phyloP scores from a whole-genome alignment of 2,113 vertebrate species.

The Polypterus senegalus region DNA sequence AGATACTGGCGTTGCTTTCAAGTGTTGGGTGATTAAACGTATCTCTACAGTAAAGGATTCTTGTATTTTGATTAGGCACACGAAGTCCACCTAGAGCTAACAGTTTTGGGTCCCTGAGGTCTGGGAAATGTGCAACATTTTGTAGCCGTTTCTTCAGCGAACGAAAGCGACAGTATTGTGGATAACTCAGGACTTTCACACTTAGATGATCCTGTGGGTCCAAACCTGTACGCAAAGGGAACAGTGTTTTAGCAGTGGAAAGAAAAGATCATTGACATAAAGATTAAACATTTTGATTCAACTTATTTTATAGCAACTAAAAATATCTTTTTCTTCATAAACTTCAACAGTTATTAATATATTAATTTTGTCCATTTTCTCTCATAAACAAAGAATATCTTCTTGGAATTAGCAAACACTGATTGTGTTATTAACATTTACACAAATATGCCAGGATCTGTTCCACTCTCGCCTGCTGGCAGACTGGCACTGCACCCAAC shows the following conservation, averaged over 20 bases:
- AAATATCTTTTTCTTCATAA: too few relatives aligned
- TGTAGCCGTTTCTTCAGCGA: constrained; percentile 51
- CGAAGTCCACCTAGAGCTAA: constrained; percentile 51
- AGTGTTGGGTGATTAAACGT: constrained; percentile 57
- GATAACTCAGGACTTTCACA: constrained; percentile 56
- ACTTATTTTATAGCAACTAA: too few relatives aligned
- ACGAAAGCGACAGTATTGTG: constrained; percentile 61
- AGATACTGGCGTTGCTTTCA: constrained; percentile 40
- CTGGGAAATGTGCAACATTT: constrained; percentile 13
- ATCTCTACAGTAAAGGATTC: constrained; percentile 57
- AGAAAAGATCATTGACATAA: neutral
- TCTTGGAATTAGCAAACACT: too few relatives aligned
- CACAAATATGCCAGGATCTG: too few relatives aligned
- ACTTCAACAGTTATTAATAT: too few relatives aligned
- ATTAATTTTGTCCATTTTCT: too few relatives aligned
- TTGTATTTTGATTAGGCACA: constrained; percentile 27
- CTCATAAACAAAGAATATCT: too few relatives aligned
- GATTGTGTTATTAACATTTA: too few relatives aligned
- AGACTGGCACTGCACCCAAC: too few relatives aligned
- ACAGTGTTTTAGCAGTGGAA: neutral
- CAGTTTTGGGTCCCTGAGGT: constrained; percentile 42
- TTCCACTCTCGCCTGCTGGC: too few relatives aligned
- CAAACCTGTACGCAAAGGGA: constrained; percentile 16
- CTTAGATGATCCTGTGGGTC: constrained; percentile 4
- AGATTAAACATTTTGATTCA: too few relatives aligned